phyloP scores from a whole-genome alignment of 2,113 vertebrate genomes.

The Gymnobelideus leadbeateri region DNA sequence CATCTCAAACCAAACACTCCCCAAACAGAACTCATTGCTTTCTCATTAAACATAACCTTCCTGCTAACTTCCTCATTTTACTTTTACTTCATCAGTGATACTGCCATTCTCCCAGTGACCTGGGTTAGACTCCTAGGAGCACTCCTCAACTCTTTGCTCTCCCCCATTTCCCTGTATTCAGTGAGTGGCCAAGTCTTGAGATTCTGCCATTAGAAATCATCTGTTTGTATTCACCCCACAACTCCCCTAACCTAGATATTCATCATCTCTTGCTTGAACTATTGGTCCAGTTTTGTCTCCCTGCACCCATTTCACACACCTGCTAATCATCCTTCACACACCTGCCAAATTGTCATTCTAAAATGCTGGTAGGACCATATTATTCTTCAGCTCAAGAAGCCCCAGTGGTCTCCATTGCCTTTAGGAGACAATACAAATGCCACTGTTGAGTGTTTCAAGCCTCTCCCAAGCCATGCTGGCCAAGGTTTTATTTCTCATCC shows the following conservation, averaged over 20 bases:
- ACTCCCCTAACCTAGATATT: neutral
- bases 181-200: neutral
- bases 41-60: neutral
- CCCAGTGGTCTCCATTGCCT: neutral
- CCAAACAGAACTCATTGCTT: neutral
- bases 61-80: neutral
- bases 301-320: neutral
- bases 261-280: neutral
- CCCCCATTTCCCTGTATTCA: neutral
- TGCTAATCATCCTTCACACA: neutral
- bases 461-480: neutral
- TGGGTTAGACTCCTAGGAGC: neutral
- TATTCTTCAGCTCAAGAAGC: neutral
- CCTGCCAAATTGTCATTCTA: neutral
- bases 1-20: neutral
- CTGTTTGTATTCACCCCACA: neutral
- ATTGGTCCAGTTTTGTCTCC: neutral
- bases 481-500: neutral
- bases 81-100: neutral
- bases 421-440: neutral
- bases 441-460: neutral
- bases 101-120: neutral
- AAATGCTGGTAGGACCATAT: neutral
- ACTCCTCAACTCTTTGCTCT: neutral
- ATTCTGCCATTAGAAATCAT: neutral